Evolutionary conservation across 2,797 vertebrate species (phyloP).

Genomic region (Enteromius viviparus): DNA sequence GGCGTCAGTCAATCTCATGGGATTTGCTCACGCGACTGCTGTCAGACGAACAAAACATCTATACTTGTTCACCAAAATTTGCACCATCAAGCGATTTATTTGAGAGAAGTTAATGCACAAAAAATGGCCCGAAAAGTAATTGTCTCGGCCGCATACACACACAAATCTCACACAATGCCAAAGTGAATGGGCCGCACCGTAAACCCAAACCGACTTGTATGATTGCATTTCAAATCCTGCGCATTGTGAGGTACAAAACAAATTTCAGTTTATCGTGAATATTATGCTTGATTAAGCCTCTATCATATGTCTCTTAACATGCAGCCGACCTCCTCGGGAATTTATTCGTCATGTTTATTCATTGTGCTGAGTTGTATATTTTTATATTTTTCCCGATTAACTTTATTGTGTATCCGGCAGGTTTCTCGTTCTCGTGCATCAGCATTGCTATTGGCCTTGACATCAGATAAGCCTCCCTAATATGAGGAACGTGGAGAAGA

Average conservation of each 20-base stretch:
- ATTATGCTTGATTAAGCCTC: constrained; percentile 69
- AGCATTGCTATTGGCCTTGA: constrained; percentile 68
- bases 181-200: constrained; percentile 64
- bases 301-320: constrained; percentile 70
- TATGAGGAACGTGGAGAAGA: constrained; percentile 59
- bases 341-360: constrained; percentile 72
- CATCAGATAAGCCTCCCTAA: constrained; percentile 69
- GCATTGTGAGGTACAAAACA: constrained; percentile 68
- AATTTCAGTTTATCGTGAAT: constrained; percentile 65
- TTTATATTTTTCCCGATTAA: constrained; percentile 73
- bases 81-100: constrained; percentile 36
- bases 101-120: constrained; percentile 13
- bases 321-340: constrained; percentile 63
- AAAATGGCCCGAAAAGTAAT: background rate
- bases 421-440: constrained; percentile 67
- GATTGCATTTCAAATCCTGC: constrained; percentile 61
- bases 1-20: constrained; percentile 36
- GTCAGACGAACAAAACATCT: constrained; percentile 23
- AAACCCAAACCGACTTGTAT: constrained; percentile 66
- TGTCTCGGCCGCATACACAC: constrained; percentile 70
- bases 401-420: constrained; percentile 54
- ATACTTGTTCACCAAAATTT: background rate
- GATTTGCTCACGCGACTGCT: constrained; percentile 40
- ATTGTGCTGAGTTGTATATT: constrained; percentile 76
- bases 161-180: constrained; percentile 74